Conservation (phyloP, 2,113 vertebrate genomes). For the Cairina moschata region DNA sequence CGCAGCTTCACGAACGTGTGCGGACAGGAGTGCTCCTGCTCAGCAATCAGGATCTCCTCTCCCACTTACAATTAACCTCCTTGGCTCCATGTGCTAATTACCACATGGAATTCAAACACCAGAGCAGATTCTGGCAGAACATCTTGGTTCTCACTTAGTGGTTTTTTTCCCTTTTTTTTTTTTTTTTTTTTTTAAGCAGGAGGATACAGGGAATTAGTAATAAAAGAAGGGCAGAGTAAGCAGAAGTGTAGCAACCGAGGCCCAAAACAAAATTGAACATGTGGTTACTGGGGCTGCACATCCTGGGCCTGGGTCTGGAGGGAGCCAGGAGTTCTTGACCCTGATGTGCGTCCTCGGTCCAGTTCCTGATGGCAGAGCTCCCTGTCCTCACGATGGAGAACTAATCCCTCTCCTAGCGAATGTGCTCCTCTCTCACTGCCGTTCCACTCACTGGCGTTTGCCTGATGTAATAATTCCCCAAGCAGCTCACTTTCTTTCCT, state of each 20-base stretch:
- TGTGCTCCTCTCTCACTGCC: neutral
- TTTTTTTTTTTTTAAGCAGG: neutral
- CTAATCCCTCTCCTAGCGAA: neutral
- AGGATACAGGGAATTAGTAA: neutral
- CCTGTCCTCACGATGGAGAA: neutral
- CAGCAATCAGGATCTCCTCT: conserved; percentile 19
- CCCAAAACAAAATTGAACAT: neutral
- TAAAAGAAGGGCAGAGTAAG: neutral
- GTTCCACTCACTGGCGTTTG: neutral
- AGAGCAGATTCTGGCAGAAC: conserved; percentile 59
- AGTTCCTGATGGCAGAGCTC: neutral
- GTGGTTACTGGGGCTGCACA: neutral
- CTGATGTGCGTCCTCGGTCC: neutral
- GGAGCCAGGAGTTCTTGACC: neutral
- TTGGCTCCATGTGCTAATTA: conserved; percentile 53
- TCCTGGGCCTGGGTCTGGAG: neutral
- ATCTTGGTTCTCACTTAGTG: conserved; percentile 13
- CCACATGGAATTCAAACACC: conserved; percentile 50
- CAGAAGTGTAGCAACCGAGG: neutral
- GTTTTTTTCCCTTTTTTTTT: rapidly evolving
- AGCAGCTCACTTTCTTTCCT: neutral
- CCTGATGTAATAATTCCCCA: neutral
- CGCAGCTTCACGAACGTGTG: neutral
- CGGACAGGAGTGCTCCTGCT: conserved; percentile 1
- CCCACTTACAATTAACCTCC: neutral